Evolutionary conservation across 2,113 vertebrate genomes (phyloP).

Genomic region (Tenebrosternarchus preto): DNA sequence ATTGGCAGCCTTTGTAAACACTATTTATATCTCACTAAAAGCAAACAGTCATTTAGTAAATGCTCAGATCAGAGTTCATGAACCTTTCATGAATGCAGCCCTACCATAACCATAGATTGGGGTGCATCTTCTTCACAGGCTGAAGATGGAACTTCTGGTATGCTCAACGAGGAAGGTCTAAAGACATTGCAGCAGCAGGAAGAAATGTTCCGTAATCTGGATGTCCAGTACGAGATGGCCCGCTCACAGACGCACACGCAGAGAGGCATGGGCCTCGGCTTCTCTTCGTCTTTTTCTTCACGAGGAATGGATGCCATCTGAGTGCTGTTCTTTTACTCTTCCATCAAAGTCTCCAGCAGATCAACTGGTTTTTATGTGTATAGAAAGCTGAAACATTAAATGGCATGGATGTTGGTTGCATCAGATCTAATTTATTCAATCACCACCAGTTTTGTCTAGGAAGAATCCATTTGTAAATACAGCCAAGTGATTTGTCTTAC

Average conservation of each 20-base stretch:
- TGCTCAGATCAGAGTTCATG: too few species aligned
- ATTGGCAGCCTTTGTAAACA: too few species aligned
- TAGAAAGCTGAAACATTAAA: conserved; percentile 87
- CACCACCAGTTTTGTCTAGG: conserved; percentile 63
- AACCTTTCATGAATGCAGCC: background rate
- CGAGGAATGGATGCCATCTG: conserved; percentile 95
- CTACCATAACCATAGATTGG: too few species aligned
- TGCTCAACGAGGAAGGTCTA: conserved; percentile 87
- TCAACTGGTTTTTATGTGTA: conserved; percentile 78
- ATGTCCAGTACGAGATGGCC: conserved; percentile 98
- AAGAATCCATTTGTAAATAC: conserved; percentile 88
- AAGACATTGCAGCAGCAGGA: conserved; percentile 97
- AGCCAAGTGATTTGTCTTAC: conserved; percentile 80
- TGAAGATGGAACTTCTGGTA: conserved; percentile 82
- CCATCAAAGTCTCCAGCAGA: conserved; percentile 69
- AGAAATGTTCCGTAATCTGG: conserved; percentile 95
- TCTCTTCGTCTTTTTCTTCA: conserved; percentile 91
- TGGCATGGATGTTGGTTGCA: conserved; percentile 89
- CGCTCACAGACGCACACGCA: conserved; percentile 97
- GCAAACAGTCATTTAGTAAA: too few species aligned
- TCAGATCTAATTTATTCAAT: conserved; percentile 93
- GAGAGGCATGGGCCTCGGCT: conserved; percentile 98
- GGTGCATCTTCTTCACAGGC: conserved; percentile 61
- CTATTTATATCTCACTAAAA: too few species aligned
- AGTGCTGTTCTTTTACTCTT: conserved; percentile 53